phyloP scores from a whole-genome alignment of 1,140 invertebrate genomes.

The Diabrotica virgifera region DNA sequence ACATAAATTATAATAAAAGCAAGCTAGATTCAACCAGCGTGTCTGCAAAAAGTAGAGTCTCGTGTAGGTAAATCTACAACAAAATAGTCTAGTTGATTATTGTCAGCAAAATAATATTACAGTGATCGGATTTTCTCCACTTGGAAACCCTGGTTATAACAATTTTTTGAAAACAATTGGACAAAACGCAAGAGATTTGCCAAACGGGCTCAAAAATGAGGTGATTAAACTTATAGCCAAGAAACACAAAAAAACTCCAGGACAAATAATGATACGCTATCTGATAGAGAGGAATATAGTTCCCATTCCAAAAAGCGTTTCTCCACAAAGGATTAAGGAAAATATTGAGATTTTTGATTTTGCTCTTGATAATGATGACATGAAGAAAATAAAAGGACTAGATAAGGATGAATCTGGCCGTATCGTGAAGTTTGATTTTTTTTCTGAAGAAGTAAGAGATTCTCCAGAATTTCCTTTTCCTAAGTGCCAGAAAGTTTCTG shows the following conservation, averaged over 20 bases:
- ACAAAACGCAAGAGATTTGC: constrained; percentile 52
- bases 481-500: too few species aligned
- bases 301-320: constrained; percentile 84
- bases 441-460: too few species aligned
- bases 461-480: too few species aligned
- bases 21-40: constrained; percentile 65
- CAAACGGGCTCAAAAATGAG: constrained; percentile 66
- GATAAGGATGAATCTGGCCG: constrained; percentile 63
- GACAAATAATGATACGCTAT: constrained; percentile 76
- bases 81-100: constrained; percentile 67
- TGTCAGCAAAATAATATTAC: constrained; percentile 68
- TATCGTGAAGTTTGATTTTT: constrained; percentile 58
- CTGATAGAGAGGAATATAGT: constrained; percentile 70
- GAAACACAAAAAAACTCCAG: constrained; percentile 66
- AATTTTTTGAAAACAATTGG: constrained; percentile 48
- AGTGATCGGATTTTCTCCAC: constrained; percentile 77
- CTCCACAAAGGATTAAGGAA: constrained; percentile 63
- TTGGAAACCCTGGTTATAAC: constrained; percentile 66
- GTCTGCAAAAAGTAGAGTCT: constrained; percentile 74
- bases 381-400: constrained; percentile 53
- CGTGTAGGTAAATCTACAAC: constrained; percentile 82
- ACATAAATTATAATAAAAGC: constrained; percentile 60
- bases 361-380: constrained; percentile 55
- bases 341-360: constrained; percentile 66
- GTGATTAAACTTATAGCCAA: constrained; percentile 66